Base-by-base conservation (phyloP, 2,797 vertebrate species). In the Helostoma temminkii region DNA sequence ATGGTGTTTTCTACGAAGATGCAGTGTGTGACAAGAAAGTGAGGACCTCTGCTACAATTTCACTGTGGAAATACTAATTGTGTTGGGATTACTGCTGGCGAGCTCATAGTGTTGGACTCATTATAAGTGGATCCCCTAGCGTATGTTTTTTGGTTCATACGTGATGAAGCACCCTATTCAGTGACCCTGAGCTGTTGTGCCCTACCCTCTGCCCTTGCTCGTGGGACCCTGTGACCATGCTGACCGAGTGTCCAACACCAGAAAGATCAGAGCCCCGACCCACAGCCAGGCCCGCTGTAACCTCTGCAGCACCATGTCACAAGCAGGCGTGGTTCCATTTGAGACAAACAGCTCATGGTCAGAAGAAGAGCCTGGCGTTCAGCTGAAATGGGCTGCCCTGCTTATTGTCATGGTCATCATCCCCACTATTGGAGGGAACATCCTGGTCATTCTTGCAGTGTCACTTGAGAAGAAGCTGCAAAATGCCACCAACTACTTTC, bases 401-500 rank as follows among this genome's bases (percentile, higher is more conserved):
- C 94, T 98, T 76, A 96, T 96, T 9, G 76, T 98, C 46, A 84
- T 95, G 88, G 95, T 98, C 78, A 99, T 99, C 88, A 94, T 98
- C 61, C 97, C 97, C 64, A 99, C 98, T 12, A 96, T 99, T 0
- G 97, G 96, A 26, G 98, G 98, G 9, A 99, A 99, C 80, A 97
- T 98, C 80, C 94, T 99, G 15, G 98, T 99, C 73, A 99, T 99
- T 84, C 88, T 99, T 61, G 98, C 98, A 0, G 96, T 99, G 36
- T 97, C 96, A 1, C 90, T 98, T 74, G 98, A 99, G 88, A 97
- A 95, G 48, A 98, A 97, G 89, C 92, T 99, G 70, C 98, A 99
- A 69, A 98, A 97, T 9, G 98, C 97, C 63, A 99, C 96, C 62
- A 99, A 99, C 92, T 99, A 98, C 88, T 99, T 99, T 82, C 92